phyloP scores from a whole-genome alignment of 2,888 invertebrate genomes.

The Nudaria mundana region DNA sequence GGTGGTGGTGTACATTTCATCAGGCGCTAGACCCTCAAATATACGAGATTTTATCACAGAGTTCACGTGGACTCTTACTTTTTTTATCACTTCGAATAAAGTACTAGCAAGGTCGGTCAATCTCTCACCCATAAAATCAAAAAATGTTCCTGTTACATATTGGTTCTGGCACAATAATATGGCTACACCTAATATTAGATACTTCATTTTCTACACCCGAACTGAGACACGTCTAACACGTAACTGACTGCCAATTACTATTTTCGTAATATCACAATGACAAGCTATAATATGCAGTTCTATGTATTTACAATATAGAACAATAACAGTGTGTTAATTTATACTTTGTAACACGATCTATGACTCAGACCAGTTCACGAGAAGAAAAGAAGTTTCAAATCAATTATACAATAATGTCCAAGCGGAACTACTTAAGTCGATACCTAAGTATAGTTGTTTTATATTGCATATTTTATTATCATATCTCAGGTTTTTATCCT shows the following conservation, averaged over 20 bases:
- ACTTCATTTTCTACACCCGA: conserved; percentile 26
- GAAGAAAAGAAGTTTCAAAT: no score
- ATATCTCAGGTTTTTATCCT: no score
- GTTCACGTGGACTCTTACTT: conserved; percentile 26
- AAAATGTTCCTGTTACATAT: conserved; percentile 32
- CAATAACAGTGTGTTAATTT: conserved; percentile 20
- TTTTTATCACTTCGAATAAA: conserved; percentile 26
- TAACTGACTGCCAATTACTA: conserved; percentile 11
- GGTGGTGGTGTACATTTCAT: no score
- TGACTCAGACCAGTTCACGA: conserved; percentile 16
- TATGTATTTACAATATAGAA: conserved; percentile 24
- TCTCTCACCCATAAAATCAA: conserved; percentile 31
- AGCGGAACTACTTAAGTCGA: not conserved
- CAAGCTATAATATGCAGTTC: conserved; percentile 3
- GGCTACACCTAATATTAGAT: conserved; percentile 16
- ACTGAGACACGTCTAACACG: not conserved
- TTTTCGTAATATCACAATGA: conserved; percentile 11
- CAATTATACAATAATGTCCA: conserved; percentile 1
- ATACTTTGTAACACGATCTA: conserved; percentile 18
- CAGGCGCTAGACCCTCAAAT: no score
- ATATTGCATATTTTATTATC: no score
- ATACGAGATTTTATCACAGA: conserved; percentile 1
- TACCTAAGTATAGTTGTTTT: no score
- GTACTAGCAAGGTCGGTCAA: conserved; percentile 30
- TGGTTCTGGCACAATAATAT: conserved; percentile 24